Evolutionary conservation across 2,797 vertebrate genomes (phyloP), one percentile per base, ranked within the genome.

Genomic region (Gambelia wislizenii): DNA sequence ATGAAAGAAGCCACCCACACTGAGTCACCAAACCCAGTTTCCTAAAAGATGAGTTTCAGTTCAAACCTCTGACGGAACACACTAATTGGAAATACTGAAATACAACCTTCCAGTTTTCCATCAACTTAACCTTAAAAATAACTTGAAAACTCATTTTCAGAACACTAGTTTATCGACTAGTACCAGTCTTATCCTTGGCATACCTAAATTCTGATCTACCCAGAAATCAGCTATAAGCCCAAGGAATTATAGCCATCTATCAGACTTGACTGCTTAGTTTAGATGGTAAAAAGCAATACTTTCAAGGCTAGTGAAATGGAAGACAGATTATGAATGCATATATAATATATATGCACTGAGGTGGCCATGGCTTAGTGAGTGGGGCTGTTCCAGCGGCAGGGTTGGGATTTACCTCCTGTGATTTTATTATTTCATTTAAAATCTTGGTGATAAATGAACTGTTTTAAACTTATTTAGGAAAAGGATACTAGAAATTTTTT

Each of bases 1-100:
- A 67, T 61, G 0, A 83, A 88, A 69, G 2, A 85, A 56, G 72
- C 80, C 74, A 56, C 14, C 42, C 78, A 89, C 78, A 22, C 13
- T 67, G 70, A 91, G 81, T 76, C 75, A 87, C 20, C 20, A 64
- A 77, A 0, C 13, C 83, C n/a, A 39, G 67, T 91, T 91, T 91
- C 81, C 72, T 74, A 79, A 81, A 74, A 79, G 76, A 88, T 87
- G 69, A 70, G 30, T 74, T 79, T 77, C 87, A 36, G 4, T 85
- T 76, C 72, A 77, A 88, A 64, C 78, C 70, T 84, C 69, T 56
- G 77, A 1, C 74, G 5, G 78, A 77, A 85, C 30, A 72, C 87
- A 88, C 72, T 36, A 36, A 80, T 89, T 91, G 59, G 1, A 85
- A 82, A 16, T 20, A 83, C 30, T 70, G 56, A 14, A 87, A 10